Evolutionary conservation across 2,888 invertebrate genomes (phyloP).

Genomic region (Eristalis arbustorum): DNA sequence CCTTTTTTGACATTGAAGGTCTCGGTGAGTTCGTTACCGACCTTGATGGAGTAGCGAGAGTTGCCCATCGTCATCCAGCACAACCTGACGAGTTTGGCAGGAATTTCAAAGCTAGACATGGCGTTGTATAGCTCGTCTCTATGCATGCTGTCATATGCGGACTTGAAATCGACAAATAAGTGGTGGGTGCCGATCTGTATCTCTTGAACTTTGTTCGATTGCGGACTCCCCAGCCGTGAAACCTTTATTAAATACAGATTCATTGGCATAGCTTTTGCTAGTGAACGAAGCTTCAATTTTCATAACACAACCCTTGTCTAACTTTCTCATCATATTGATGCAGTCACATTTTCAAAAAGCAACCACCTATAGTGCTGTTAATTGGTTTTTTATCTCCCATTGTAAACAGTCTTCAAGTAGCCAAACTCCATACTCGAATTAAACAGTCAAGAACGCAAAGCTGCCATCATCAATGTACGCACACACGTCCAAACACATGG

Average conservation of each 20-base stretch:
- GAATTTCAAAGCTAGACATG: too few relatives aligned
- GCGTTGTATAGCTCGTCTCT: too few relatives aligned
- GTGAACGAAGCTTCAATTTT: not conserved
- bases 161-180: too few relatives aligned
- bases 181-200: too few relatives aligned
- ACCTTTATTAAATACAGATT: not conserved
- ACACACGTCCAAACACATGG: not conserved
- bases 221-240: too few relatives aligned
- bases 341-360: not conserved
- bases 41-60: too few relatives aligned
- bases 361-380: not conserved
- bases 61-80: too few relatives aligned
- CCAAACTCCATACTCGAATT: not conserved
- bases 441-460: not conserved
- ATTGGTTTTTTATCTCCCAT: not conserved
- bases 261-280: not conserved
- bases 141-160: too few relatives aligned
- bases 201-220: too few relatives aligned
- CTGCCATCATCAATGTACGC: slow-evolving; percentile 7
- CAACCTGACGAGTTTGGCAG: too few relatives aligned
- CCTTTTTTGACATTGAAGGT: too few relatives aligned
- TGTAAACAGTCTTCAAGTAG: not conserved
- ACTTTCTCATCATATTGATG: not conserved
- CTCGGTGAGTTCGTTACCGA: too few relatives aligned
- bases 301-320: not conserved